Percentiles rank a stretch among this genome's conserved stretches.
Conservation (phyloP, 1,140 invertebrate genomes). For the Chionoecetes opilio region DNA sequence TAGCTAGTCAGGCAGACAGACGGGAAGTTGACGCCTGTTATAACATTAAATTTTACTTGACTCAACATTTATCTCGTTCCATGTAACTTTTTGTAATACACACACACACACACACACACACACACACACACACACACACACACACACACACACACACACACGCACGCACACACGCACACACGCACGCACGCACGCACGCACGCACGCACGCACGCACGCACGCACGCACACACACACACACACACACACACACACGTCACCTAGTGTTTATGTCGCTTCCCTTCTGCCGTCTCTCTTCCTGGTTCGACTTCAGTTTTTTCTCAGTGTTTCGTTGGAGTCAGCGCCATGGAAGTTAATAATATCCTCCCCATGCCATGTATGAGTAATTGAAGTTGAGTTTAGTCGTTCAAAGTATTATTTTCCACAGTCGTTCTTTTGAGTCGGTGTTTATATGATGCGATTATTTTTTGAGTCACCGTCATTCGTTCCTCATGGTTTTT, state of each 20-base stretch:
- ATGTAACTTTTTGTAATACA: background rate
- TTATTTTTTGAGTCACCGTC: background rate
- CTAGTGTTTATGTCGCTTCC: background rate
- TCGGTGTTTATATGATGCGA: background rate
- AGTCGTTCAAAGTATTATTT: too few species aligned
- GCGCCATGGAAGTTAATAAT: too few species aligned
- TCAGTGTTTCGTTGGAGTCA: background rate
- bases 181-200: too few species aligned
- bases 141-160: too few species aligned
- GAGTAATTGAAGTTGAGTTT: too few species aligned
- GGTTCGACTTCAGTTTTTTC: background rate
- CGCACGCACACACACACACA: background rate
- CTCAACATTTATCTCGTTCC: background rate
- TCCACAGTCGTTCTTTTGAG: background rate
- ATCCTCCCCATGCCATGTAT: too few species aligned
- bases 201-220: background rate
- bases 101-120: background rate
- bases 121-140: background rate
- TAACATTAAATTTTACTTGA: background rate
- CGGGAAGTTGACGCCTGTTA: background rate
- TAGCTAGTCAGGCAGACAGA: background rate
- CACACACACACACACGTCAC: constrained; percentile 31
- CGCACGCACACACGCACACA: too few species aligned
- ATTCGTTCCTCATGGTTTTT: too few species aligned
- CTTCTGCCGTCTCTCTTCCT: background rate